phyloP scores from a whole-genome alignment of 2,888 invertebrate genomes.

The Coleophora flavipennella region DNA sequence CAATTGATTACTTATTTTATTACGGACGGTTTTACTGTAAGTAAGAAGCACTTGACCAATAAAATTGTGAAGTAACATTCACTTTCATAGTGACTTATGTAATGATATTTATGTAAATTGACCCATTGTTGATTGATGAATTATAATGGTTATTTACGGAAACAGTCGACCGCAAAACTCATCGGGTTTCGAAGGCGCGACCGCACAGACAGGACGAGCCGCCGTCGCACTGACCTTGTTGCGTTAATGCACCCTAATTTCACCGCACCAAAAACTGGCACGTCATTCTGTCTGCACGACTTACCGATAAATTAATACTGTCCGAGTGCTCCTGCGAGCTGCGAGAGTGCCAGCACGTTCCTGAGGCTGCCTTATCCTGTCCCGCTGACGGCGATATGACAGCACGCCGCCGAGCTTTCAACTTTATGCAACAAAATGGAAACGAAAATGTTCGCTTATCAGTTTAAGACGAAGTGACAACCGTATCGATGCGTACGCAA shows the following conservation, averaged over 20 bases:
- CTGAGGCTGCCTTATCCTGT: slow-evolving; percentile 23
- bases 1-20: no score
- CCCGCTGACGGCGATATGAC: slow-evolving; percentile 13
- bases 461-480: slow-evolving; percentile 30
- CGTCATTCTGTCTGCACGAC: slow-evolving; percentile 65
- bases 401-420: slow-evolving; percentile 28
- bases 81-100: no score
- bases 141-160: slow-evolving; percentile 21
- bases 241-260: slow-evolving; percentile 70
- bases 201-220: slow-evolving; percentile 41
- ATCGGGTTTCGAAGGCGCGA: slow-evolving; percentile 34
- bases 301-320: slow-evolving; percentile 62
- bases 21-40: no score
- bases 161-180: slow-evolving; percentile 45
- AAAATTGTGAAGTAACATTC: no score
- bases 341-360: slow-evolving; percentile 41
- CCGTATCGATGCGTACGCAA: slow-evolving; percentile 8
- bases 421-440: slow-evolving; percentile 30
- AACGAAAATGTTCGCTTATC: slow-evolving; percentile 36
- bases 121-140: not conserved
- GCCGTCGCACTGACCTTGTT: slow-evolving; percentile 57
- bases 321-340: slow-evolving; percentile 41
- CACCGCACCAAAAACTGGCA: slow-evolving; percentile 57
- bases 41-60: no score
- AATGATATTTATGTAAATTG: no score